A percentile compares a stretch with the other conserved stretches of the same genome.
phyloP scores from a whole-genome alignment of 2,113 vertebrate species.

The Hypocryptadius cinnamomeus region DNA sequence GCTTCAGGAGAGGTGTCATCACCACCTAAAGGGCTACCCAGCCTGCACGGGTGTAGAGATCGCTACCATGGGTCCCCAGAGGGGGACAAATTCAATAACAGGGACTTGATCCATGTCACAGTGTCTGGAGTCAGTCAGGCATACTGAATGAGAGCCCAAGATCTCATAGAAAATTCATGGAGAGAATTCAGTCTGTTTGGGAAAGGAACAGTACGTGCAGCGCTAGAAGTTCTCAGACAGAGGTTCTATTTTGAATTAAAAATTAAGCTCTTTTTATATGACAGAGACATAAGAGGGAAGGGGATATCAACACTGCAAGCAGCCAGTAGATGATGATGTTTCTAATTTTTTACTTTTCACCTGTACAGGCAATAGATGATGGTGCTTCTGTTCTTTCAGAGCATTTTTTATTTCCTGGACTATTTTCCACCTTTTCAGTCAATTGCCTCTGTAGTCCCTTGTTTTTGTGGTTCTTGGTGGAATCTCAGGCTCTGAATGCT shows the following conservation, averaged over 20 bases:
- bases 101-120: background rate
- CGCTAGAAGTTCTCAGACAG: background rate
- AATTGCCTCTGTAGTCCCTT: background rate
- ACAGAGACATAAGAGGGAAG: background rate
- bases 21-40: background rate
- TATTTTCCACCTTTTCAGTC: background rate
- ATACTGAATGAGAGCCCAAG: background rate
- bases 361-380: background rate
- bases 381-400: background rate
- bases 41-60: background rate
- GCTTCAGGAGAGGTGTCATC: background rate
- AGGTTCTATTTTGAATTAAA: background rate
- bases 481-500: background rate
- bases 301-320: background rate
- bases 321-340: background rate
- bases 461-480: background rate
- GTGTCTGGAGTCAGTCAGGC: background rate
- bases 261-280: background rate
- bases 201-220: background rate
- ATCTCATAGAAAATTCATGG: background rate
- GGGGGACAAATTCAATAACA: background rate
- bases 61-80: fast-evolving
- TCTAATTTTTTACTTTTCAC: background rate
- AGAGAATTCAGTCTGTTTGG: background rate
- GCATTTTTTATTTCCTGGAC: background rate